Conservation (phyloP, 2,113 vertebrate genomes). For the Hepsetus odoe region DNA sequence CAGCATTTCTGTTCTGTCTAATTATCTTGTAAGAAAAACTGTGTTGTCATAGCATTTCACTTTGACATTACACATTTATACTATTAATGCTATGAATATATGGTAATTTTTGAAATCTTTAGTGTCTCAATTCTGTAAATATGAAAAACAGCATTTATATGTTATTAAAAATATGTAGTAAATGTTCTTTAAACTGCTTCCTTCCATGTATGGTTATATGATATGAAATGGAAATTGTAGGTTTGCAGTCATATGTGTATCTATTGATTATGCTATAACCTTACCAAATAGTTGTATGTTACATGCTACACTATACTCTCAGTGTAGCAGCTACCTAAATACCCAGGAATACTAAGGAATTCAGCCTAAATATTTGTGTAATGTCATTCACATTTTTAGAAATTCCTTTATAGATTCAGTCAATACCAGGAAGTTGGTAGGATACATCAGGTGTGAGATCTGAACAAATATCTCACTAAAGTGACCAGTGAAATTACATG, state of each 20-base stretch:
- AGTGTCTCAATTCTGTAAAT: slow-evolving; percentile 12
- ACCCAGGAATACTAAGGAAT: neutral
- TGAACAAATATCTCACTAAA: no score
- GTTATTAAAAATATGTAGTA: neutral
- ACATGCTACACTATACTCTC: neutral
- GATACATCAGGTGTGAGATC: no score
- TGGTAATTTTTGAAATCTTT: slow-evolving; percentile 12
- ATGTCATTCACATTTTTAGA: no score
- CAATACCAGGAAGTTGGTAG: no score
- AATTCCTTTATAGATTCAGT: no score
- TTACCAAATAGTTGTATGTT: neutral
- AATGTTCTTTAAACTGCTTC: neutral
- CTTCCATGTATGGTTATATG: neutral
- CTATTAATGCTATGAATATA: slow-evolving; percentile 13
- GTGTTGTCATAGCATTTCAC: neutral
- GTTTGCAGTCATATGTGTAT: neutral
- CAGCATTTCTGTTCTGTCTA: neutral
- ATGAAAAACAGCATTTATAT: neutral
- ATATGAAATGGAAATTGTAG: slow-evolving; percentile 22
- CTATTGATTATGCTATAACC: neutral
- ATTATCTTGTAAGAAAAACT: slow-evolving; percentile 14
- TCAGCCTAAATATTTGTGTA: no score
- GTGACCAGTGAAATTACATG: no score
- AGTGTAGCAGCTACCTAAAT: neutral
- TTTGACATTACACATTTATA: slow-evolving; percentile 32